These are phyloP conservation scores for Lonchura striata DNA, from an alignment of 2,113 vertebrate species.

Conservation along the genomic window DNA sequence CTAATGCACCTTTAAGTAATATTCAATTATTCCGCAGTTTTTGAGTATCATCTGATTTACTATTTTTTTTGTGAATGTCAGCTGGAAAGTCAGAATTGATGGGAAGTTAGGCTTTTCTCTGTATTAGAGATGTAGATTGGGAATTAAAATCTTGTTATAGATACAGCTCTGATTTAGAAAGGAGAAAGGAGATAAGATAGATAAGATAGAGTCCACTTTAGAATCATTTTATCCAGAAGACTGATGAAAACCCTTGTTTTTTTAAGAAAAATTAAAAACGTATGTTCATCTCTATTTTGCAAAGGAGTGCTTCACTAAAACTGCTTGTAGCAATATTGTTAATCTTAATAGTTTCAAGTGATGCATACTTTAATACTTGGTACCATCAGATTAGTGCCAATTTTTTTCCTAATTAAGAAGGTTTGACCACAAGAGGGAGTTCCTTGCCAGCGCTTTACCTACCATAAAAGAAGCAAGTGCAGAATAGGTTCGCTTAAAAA, in stretches of 20 bases:
- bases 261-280: conserved; percentile 58
- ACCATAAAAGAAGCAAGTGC: background rate
- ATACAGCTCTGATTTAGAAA: background rate
- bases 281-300: conserved; percentile 59
- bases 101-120: background rate
- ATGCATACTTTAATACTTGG: conserved; percentile 50
- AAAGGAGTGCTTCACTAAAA: conserved; percentile 60
- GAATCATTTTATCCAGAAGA: conserved; percentile 16
- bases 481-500: background rate
- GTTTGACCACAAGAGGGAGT: conserved; percentile 96
- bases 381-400: background rate
- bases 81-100: background rate
- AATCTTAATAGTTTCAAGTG: conserved; percentile 66
- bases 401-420: conserved; percentile 65
- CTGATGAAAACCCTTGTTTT: conserved; percentile 6
- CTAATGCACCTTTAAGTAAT: background rate
- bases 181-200: background rate
- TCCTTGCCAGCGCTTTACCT: conserved; percentile 88
- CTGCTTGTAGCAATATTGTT: conserved; percentile 59
- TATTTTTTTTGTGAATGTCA: background rate
- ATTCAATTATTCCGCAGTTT: background rate
- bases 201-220: conserved; percentile 8
- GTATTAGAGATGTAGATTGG: background rate
- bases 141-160: background rate
- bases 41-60: background rate